Evolutionary conservation across 2,113 vertebrate species (phyloP).

Genomic region (Sterna hirundo): DNA sequence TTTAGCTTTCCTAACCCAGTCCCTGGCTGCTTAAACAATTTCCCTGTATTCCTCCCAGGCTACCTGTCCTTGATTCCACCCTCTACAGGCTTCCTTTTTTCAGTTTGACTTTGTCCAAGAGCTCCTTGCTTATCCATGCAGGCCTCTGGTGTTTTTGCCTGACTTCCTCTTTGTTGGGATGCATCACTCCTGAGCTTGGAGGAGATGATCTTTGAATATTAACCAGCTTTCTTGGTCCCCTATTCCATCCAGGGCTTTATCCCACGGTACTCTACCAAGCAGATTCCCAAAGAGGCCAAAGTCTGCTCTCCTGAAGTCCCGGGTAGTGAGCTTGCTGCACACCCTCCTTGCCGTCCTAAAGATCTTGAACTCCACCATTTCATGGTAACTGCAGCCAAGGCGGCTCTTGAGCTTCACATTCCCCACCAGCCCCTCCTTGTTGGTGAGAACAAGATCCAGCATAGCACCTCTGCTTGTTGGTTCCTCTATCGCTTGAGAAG

Average conservation of each 20-base stretch:
- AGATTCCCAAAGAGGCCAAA: background rate
- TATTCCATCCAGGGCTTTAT: background rate
- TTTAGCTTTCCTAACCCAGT: background rate
- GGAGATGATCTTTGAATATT: background rate
- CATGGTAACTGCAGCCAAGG: background rate
- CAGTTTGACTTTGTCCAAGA: background rate
- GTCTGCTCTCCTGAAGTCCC: background rate
- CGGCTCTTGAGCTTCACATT: background rate
- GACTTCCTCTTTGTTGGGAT: background rate
- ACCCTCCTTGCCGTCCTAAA: background rate
- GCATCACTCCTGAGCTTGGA: background rate
- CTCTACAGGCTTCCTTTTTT: background rate
- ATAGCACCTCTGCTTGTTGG: background rate
- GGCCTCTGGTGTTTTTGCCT: background rate
- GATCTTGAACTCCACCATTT: background rate
- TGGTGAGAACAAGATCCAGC: background rate
- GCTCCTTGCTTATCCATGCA: background rate
- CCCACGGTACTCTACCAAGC: background rate
- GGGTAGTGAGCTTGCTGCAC: background rate
- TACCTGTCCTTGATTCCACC: background rate
- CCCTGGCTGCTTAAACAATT: background rate
- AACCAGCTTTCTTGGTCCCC: background rate
- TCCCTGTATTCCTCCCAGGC: background rate
- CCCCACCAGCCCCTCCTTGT: background rate
- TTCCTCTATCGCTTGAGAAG: background rate